Conservation (phyloP, 2,888 invertebrate genomes). For the Stenolophus ochropezus region DNA sequence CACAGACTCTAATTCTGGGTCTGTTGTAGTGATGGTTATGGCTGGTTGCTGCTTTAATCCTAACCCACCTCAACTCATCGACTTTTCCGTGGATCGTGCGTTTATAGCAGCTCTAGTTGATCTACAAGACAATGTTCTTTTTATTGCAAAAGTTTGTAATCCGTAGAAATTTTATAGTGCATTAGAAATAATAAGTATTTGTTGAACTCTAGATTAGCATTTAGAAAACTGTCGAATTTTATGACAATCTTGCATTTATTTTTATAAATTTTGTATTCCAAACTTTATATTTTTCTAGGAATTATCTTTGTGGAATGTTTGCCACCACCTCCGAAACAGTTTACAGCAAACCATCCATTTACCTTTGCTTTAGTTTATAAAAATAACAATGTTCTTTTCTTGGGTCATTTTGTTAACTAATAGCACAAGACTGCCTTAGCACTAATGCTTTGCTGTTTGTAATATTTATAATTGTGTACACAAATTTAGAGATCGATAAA, state of each 20-base stretch:
- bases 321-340: background rate
- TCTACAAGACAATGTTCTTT: no score
- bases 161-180: slow-evolving; percentile 42
- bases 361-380: slow-evolving; percentile 46
- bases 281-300: slow-evolving; percentile 22
- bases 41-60: no score
- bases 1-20: background rate
- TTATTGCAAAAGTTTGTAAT: no score
- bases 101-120: background rate
- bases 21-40: background rate
- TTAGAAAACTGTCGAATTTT: no score
- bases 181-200: background rate
- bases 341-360: slow-evolving; percentile 60
- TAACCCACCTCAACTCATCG: background rate
- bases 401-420: background rate
- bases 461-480: slow-evolving; percentile 38
- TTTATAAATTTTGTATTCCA: no score
- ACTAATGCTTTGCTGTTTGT: background rate
- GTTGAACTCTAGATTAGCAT: no score
- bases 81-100: background rate
- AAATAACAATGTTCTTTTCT: background rate
- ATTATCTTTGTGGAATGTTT: background rate
- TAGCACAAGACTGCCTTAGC: background rate
- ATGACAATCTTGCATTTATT: no score
- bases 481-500: slow-evolving; percentile 15